A percentile compares a stretch with the other conserved stretches of the same genome.
Evolutionary conservation across 2,113 vertebrate species (phyloP).

Genomic region (Trachemys scripta): DNA sequence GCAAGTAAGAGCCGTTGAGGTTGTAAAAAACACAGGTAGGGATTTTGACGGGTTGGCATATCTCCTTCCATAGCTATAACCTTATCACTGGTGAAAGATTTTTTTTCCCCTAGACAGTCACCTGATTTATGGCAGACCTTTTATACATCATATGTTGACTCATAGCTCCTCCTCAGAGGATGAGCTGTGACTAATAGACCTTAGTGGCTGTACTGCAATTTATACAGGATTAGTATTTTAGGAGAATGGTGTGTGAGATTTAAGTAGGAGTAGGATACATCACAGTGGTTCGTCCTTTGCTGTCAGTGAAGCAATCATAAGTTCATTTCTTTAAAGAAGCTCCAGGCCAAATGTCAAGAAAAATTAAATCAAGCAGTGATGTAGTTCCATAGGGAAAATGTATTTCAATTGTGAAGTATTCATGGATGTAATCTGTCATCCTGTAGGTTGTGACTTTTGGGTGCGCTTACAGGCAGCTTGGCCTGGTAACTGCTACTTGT

Average conservation of each 20-base stretch:
- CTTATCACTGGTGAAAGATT: constrained; percentile 29
- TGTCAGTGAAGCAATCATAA: constrained; percentile 65
- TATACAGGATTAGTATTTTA: constrained; percentile 54
- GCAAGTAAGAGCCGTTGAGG: not conserved
- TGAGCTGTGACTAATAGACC: constrained; percentile 46
- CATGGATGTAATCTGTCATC: constrained; percentile 65
- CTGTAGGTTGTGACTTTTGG: constrained; percentile 63
- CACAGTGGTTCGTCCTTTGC: constrained; percentile 65
- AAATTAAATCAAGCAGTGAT: constrained; percentile 76
- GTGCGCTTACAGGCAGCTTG: constrained; percentile 47
- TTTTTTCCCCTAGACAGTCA: not conserved
- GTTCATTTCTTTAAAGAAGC: constrained; percentile 75
- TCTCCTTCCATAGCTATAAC: constrained; percentile 39
- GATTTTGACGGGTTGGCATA: constrained; percentile 25
- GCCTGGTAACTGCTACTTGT: constrained; percentile 65
- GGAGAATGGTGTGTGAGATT: constrained; percentile 47
- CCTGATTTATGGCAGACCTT: constrained; percentile 47
- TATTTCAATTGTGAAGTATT: constrained; percentile 74
- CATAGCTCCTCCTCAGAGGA: constrained; percentile 50
- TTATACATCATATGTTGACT: constrained; percentile 28
- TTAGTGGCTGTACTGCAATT: constrained; percentile 22
- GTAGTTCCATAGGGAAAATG: constrained; percentile 65
- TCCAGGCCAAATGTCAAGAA: constrained; percentile 69
- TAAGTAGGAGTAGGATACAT: constrained; percentile 42
- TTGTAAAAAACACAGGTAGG: constrained; percentile 29